Percentiles rank a stretch among this genome's conserved stretches.
Evolutionary conservation across 2,888 invertebrate genomes (phyloP).

Genomic region (Aphodius granarius): DNA sequence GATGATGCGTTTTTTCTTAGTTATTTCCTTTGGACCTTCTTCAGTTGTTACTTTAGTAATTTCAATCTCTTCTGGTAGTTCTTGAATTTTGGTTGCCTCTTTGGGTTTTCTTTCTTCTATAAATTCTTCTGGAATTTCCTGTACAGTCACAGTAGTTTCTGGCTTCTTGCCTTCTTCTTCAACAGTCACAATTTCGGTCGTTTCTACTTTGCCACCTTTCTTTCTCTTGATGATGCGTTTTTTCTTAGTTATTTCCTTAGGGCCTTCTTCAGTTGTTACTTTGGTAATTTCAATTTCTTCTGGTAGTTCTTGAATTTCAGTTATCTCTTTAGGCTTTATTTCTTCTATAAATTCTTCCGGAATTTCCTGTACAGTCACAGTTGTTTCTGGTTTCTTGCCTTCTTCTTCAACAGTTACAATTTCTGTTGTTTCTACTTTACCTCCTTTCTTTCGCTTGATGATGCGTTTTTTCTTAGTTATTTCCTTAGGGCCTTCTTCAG

Average conservation of each 20-base stretch:
- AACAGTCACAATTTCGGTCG: conserved; percentile 34
- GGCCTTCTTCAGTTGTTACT: conserved; percentile 34
- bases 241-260: conserved; percentile 37
- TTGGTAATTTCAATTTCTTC: conserved; percentile 38
- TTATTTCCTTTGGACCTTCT: conserved; percentile 44
- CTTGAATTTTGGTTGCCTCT: conserved; percentile 38
- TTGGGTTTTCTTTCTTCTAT: conserved; percentile 33
- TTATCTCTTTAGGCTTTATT: conserved; percentile 33
- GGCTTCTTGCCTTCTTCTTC: conserved; percentile 40
- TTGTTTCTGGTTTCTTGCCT: background rate
- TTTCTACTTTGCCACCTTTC: conserved; percentile 30
- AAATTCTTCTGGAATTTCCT: conserved; percentile 24
- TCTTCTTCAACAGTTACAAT: background rate
- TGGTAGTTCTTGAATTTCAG: conserved; percentile 27
- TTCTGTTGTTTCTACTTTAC: background rate
- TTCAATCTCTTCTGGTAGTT: conserved; percentile 40
- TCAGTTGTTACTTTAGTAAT: conserved; percentile 48
- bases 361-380: background rate
- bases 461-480: background rate
- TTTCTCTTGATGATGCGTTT: conserved; percentile 41
- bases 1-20: conserved; percentile 44
- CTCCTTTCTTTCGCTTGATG: background rate
- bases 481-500: background rate
- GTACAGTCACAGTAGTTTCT: conserved; percentile 28
- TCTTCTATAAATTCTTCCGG: conserved; percentile 6